Evolutionary conservation across 2,888 invertebrate species (phyloP), one percentile per base, ranked within the genome.

Genomic region (Rotaria socialis): DNA sequence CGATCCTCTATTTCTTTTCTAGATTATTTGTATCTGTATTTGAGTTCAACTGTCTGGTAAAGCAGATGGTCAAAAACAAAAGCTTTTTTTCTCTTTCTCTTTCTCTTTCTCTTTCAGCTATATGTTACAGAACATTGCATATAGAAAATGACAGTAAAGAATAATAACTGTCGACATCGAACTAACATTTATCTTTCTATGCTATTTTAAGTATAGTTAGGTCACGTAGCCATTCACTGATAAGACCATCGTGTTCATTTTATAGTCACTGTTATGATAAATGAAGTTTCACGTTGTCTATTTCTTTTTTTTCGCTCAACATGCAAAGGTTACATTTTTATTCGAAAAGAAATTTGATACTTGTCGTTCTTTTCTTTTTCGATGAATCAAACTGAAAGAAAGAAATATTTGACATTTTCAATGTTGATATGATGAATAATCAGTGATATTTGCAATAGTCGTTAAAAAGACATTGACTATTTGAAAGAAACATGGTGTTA

Each of bases 11-110:
- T 35, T 35, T 35, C 35, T 35, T 35, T 35, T 35, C 35, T 50
- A 14, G 8, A 50, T 24, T 56, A 6, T 56, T 56, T 56, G 6
- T 67, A 27, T 67, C 67, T 67, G 67, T 35, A 35, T 35, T 67
- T 67, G 27, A 67, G 67, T 67, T 35, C 67, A 67, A 67, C 67
- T 67, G 67, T 67, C 67, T 67, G 67, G 67, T 67, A 35, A 67
- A 67, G 67, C 67, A 67, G 67, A 67, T 67, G 67, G 67, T 35
- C 35, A 67, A 67, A 27, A 27, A 27, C 27, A 5, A 60, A 35
- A 8, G n/a, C 10, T 6, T 14, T 35, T 67, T 67, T 35, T 35
- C 35, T 35, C 35, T 35, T 35, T 35, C 35, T 35, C 35, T 35
- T 35, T 35, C 35, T 35, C 11, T 16, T 67, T 35, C 35, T 5